Conservation (phyloP, 2,797 vertebrate genomes). For the Enteromius argenteus region DNA sequence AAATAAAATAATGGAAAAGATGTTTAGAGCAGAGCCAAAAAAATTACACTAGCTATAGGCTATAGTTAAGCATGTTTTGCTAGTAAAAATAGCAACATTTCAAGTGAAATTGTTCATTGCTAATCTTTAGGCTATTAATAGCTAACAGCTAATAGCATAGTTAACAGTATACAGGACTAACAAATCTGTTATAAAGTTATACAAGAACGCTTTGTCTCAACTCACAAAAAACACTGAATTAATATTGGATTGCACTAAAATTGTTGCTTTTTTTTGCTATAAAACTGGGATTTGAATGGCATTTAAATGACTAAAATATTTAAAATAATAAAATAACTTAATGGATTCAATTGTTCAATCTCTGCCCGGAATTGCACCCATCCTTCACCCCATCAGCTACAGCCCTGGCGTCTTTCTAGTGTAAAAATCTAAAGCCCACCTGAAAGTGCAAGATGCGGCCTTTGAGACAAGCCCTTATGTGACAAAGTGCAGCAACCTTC, state of each 20-base stretch:
- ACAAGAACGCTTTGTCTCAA: neutral
- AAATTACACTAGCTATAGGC: no score
- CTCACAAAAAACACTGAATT: neutral
- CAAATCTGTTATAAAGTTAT: no score
- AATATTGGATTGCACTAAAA: neutral
- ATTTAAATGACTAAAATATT: neutral
- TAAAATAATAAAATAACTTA: neutral
- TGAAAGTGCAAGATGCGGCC: constrained; percentile 57
- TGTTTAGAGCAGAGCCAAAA: no score
- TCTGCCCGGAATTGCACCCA: neutral
- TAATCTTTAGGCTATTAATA: neutral
- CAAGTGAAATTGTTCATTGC: neutral
- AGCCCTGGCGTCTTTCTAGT: neutral
- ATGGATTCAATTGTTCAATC: neutral
- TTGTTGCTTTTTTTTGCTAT: neutral
- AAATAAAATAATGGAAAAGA: neutral
- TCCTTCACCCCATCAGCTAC: neutral
- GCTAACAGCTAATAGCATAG: neutral
- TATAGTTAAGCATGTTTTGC: no score
- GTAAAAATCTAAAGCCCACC: constrained; percentile 5
- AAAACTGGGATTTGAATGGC: neutral
- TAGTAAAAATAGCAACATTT: no score
- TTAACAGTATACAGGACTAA: neutral
- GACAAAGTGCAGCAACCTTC: constrained; percentile 72
- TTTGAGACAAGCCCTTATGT: constrained; percentile 69